phyloP scores from a whole-genome alignment of 1,140 invertebrate species.

The Trichonephila clavata region DNA sequence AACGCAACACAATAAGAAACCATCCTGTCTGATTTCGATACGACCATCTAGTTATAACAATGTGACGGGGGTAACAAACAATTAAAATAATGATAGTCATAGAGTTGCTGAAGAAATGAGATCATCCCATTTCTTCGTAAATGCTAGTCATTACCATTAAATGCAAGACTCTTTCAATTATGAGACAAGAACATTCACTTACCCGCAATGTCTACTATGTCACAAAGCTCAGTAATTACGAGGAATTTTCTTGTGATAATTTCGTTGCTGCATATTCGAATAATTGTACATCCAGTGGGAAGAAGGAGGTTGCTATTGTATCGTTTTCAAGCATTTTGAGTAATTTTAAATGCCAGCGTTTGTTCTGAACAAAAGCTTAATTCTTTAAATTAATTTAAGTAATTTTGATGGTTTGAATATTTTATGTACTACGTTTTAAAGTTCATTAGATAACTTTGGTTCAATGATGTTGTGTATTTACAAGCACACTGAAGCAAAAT shows the following conservation, averaged over 20 bases:
- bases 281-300: not conserved
- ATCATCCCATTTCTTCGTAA: slow-evolving; percentile 53
- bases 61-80: not conserved
- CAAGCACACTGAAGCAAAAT: too few species aligned
- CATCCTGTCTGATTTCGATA: not conserved
- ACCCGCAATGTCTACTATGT: slow-evolving; percentile 19
- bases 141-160: slow-evolving; percentile 47
- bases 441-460: too few species aligned
- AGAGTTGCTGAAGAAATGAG: slow-evolving; percentile 48
- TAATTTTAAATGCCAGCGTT: not conserved
- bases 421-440: too few species aligned
- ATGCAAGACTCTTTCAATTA: slow-evolving; percentile 52
- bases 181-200: slow-evolving; percentile 40
- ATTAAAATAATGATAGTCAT: slow-evolving; percentile 42
- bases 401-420: too few species aligned
- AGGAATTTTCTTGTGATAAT: slow-evolving; percentile 3
- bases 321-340: not conserved
- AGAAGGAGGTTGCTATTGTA: not conserved
- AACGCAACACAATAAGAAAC: not conserved
- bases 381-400: too few species aligned
- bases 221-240: not conserved
- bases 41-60: not conserved
- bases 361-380: not conserved
- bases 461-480: too few species aligned
- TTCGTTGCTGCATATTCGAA: not conserved